Base-by-base conservation (phyloP, 2,888 invertebrate species). In the Cephus nigrinus region DNA sequence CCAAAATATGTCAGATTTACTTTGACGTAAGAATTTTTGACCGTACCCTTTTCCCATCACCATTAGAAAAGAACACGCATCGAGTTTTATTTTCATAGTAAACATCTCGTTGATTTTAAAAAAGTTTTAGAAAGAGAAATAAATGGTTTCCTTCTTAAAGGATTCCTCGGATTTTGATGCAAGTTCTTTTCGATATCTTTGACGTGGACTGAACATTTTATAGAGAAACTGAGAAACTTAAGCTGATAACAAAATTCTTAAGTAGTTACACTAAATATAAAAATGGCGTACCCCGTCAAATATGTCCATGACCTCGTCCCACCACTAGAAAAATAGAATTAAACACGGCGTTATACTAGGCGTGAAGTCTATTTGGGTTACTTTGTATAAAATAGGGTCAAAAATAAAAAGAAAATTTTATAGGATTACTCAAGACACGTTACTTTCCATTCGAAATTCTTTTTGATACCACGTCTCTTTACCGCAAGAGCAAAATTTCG, bases 251-350 rank as follows among this genome's bases (percentile, higher is more conserved):
- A 23, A 55, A 55, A 23, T 23, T 33, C 73, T 81, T 77, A 76
- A 76, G 69, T 75, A 74, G 72, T 35, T 82, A 80, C 75, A n/a
- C 68, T 77, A 81, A 81, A 76, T 81, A 83, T 81, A 92, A 93
- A 93, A 92, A 89, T 90, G 92, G 94, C 96, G 95, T 97, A 97
- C 97, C 96, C 96, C 97, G 92, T 97, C 97, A 95, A 97, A 97
- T 94, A 97, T 97, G 94, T 97, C 97, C 96, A 97, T 96, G 93
- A 97, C 96, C 95, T 97, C 97, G 95, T 97, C 97, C 97, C 97
- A 97, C 97, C 97, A 97, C 97, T 97, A 96, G 94, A 97, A 96
- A 92, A 94, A 94, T 92, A 94, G 93, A 94, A 94, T 93, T 93
- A 93, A 92, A 91, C 82, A 85, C 82, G 86, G 88, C 87, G 86